Base-by-base conservation (phyloP, 2,888 invertebrate genomes). In the Hesperia comma region DNA sequence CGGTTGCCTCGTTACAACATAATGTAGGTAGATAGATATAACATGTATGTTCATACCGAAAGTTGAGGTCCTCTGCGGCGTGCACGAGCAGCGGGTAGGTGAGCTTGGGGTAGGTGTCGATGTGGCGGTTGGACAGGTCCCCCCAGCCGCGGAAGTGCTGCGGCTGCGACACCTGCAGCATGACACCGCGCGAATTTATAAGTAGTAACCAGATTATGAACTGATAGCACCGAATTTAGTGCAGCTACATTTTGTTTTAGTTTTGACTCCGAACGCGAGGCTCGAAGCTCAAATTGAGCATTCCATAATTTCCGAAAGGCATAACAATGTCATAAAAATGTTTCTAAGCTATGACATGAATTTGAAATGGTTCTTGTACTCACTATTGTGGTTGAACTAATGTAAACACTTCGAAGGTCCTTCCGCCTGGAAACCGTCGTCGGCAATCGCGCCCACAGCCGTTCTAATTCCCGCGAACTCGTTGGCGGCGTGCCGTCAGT, bases 71-170 rank as follows among this genome's bases (percentile, higher is more conserved):
- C 49, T 88, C 79, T 0, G 86, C 85, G 17, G 80, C 78, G 46
- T 86, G 75, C 83, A 83, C 81, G 73, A 90, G 78, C 33, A 90
- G 72, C n/a, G 88, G 88, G 72, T 87, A 84, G 6, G 87, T 85
- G 41, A 90, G 71, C 73, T 90, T 90, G 1, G 90, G 89, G 69
- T 79, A 87, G 0, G 88, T 87, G 71, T 90, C 90, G 62, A 86
- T 81, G 69, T 90, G 83, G 0, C 86, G 83, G 73, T 79, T 76
- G 41, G 77, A 78, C 61, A 88, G 74, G 67, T 90, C 89, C 8
- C 72, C 61, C 90, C 90, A 90, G 60, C 87, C 83, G 67, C 78
- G 81, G 76, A 90, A 90, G 69, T 82, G 43, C 67, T 82, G 82
- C 40, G 90, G 88, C 71, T 85, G 79, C 21, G 80, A 74, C 66